phyloP scores from a whole-genome alignment of 2,888 invertebrate species.

The Parthenolecanium corni region DNA sequence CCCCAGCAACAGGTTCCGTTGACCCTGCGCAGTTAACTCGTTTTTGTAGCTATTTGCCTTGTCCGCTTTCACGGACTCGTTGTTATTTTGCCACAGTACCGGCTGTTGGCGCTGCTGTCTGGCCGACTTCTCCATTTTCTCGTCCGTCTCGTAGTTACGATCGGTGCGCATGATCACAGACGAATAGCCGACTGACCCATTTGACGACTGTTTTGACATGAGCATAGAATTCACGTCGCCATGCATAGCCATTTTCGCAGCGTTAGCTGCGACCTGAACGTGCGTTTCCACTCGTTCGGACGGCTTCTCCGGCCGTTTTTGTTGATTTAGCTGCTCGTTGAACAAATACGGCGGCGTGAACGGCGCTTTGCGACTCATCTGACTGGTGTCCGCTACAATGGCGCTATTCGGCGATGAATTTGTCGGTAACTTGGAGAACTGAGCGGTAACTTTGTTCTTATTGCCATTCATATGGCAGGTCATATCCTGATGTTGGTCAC shows the following conservation, averaged over 20 bases:
- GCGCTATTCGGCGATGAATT: neutral
- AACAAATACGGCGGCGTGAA: constrained; percentile 8
- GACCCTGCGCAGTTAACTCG: neutral
- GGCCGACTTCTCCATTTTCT: neutral
- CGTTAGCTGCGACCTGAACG: neutral
- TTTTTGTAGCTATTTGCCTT: neutral
- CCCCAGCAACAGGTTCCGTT: constrained; percentile 11
- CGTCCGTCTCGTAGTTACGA: constrained; percentile 9
- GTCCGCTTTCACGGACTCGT: neutral
- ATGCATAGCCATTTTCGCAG: neutral
- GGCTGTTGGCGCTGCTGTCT: neutral
- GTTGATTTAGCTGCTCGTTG: neutral
- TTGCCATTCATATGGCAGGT: constrained; percentile 2
- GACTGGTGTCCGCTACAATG: neutral
- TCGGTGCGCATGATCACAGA: constrained; percentile 20
- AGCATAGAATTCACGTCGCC: neutral
- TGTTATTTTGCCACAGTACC: no score
- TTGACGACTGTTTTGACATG: neutral
- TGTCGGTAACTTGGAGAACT: constrained; percentile 15
- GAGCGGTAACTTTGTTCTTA: constrained; percentile 18
- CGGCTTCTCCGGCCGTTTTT: neutral
- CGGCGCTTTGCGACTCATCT: neutral
- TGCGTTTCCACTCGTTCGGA: neutral
- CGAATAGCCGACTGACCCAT: constrained; percentile 7
- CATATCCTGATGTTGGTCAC: constrained; percentile 2